Conservation (phyloP, 2,113 vertebrate genomes). For the Turdus rufiventris region DNA sequence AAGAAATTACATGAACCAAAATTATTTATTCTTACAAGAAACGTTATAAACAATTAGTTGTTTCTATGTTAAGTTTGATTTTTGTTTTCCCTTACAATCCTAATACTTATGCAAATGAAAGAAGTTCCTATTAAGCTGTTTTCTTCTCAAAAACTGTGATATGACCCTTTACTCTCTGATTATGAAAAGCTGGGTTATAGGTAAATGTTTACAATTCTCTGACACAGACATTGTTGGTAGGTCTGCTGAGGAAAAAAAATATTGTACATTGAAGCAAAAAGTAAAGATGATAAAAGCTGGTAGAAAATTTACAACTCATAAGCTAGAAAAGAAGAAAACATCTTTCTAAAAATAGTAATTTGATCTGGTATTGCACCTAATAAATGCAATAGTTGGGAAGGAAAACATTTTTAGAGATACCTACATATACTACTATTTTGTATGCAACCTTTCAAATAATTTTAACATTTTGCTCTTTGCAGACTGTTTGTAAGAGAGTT, state of each 20-base stretch:
- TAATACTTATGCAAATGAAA: not conserved
- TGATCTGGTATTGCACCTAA: not conserved
- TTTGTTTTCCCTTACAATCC: not conserved
- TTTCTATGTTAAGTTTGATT: not conserved
- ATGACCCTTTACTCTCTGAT: not conserved
- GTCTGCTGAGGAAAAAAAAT: not conserved
- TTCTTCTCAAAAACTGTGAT: not conserved
- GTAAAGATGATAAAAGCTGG: not conserved
- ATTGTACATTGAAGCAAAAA: not conserved
- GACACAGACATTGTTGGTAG: not conserved
- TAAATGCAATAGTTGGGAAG: not conserved
- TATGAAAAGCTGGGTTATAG: not conserved
- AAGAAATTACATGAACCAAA: not conserved
- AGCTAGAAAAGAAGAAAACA: not conserved
- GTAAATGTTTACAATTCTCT: not conserved
- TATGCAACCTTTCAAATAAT: not conserved
- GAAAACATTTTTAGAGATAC: not conserved
- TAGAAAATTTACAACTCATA: not conserved
- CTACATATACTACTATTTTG: not conserved
- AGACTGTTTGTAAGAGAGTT: accelerated
- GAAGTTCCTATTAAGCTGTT: not conserved
- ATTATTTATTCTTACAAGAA: not conserved
- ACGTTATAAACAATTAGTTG: not conserved
- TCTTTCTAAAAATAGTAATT: not conserved
- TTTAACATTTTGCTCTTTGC: not conserved